Conservation (phyloP, 37 sponge, comb jelly and placozoan genomes). For the Haliclona indistincta region DNA sequence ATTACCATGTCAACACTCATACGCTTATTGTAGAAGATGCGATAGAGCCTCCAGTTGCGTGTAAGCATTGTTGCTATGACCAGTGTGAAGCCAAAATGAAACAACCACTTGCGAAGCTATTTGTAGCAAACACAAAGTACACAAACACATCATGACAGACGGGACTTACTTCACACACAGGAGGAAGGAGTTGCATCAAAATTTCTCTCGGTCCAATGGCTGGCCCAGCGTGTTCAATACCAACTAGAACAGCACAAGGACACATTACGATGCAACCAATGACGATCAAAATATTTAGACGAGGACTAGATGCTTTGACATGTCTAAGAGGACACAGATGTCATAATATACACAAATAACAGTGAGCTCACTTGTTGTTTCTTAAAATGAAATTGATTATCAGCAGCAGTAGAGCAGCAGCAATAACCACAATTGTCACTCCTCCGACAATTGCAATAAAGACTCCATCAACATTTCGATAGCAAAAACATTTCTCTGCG, state of each 20-base stretch:
- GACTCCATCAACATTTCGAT: too few species aligned
- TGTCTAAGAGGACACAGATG: too few species aligned
- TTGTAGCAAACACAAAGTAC: not conserved
- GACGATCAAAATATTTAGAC: not conserved
- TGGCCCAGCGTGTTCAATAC: not conserved
- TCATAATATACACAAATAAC: too few species aligned
- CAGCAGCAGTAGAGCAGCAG: too few species aligned
- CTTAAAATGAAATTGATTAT: too few species aligned
- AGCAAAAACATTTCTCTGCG: too few species aligned
- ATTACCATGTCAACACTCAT: too few species aligned
- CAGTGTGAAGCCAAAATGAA: not conserved
- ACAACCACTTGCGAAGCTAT: not conserved
- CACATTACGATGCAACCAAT: not conserved
- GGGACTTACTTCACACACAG: not conserved
- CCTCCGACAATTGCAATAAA: too few species aligned
- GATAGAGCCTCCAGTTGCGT: slow-evolving; percentile 20
- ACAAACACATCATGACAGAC: not conserved
- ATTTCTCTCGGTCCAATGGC: not conserved
- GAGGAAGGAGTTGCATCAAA: too few species aligned
- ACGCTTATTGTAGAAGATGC: slow-evolving; percentile 13
- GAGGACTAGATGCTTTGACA: slow-evolving; percentile 13
- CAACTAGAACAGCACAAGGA: not conserved
- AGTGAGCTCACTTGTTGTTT: too few species aligned
- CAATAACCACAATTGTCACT: too few species aligned
- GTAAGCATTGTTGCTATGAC: slow-evolving; percentile 2